Base-by-base conservation (phyloP, 23 tunicate species). In the Phallusia fumigata region DNA sequence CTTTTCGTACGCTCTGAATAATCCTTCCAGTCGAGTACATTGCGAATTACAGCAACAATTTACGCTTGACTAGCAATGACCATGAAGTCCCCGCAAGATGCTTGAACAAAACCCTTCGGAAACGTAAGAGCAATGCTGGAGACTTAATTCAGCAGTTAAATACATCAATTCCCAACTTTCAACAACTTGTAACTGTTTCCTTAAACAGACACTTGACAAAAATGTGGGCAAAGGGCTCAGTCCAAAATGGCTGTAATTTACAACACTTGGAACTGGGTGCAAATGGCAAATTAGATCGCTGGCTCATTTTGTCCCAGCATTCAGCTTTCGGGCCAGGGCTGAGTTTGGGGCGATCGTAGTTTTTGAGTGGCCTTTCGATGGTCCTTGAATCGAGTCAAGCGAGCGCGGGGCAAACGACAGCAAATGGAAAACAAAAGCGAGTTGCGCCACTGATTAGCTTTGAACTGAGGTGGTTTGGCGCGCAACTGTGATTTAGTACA, bases 391-490 rank as follows among this genome's bases (percentile, higher is more conserved):
- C 8, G 47, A 40, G 47, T 40, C 47, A 40, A 40, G 47, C 47
- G 47, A 40, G 16, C 28, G 26, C 69, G 69, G 69, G 28, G 16
- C 28, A 24, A 58, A 58, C 26, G 69, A 24, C 26, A 6, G 26
- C 69, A 22, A 58, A 58, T 58, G 69, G 28, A 58, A 58, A 58
- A 58, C 69, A 58, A 58, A 58, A 58, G 69, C 69, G 31, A 49
- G 33, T 31, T 36, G 35, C 36, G 65, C 72, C 52, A 18, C 44
- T 18, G 73, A 51, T 49, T 52, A 34, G 73, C 32, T 79, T 58
- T 58, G 69, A 58, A 58, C 28, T 40, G 10, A 40, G 47, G 47
- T 40, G 47, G 47, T 40, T 40, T 40, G 47, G 47, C 47, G 47
- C 47, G 47, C 47, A 40, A 40, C 47, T 40, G 47, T 40, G 10